Conservation (phyloP, 1,140 invertebrate genomes). For the Musca vetustissima region DNA sequence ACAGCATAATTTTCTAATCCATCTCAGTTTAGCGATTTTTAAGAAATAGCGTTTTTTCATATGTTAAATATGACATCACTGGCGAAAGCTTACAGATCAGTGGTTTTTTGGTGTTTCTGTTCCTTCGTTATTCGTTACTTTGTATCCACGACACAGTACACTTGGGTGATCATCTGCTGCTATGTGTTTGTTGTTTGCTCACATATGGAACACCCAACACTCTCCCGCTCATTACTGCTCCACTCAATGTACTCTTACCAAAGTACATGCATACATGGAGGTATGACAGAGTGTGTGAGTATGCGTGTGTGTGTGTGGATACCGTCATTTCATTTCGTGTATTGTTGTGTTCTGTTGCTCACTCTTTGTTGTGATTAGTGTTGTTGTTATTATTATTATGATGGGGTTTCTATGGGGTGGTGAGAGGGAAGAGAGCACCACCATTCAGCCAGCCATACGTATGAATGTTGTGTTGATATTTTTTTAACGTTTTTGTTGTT, state of each 20-base stretch:
- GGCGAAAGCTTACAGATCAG: slow-evolving; percentile 3
- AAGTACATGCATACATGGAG: too few relatives aligned
- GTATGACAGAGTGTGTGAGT: too few relatives aligned
- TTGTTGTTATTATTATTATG: not conserved
- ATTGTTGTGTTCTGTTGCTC: not conserved
- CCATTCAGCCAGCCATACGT: not conserved
- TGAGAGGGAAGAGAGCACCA: too few relatives aligned
- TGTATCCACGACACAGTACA: too few relatives aligned
- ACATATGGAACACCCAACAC: too few relatives aligned
- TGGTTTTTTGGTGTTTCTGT: slow-evolving; percentile 1
- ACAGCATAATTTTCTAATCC: too few relatives aligned
- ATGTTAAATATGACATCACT: not conserved
- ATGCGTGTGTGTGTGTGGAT: too few relatives aligned
- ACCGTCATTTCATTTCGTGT: not conserved
- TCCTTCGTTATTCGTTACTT: not conserved
- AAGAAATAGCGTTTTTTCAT: too few relatives aligned
- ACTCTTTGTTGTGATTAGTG: not conserved
- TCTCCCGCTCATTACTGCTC: not conserved
- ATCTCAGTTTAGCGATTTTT: too few relatives aligned
- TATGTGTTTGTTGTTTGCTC: too few relatives aligned
- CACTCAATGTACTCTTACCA: not conserved
- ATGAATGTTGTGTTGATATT: not conserved
- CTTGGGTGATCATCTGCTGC: too few relatives aligned
- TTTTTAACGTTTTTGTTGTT: not conserved
- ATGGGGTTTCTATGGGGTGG: slow-evolving; percentile 9